Evolutionary conservation across 2,888 invertebrate species (phyloP).

Genomic region (Macrosoma leucophasiata): DNA sequence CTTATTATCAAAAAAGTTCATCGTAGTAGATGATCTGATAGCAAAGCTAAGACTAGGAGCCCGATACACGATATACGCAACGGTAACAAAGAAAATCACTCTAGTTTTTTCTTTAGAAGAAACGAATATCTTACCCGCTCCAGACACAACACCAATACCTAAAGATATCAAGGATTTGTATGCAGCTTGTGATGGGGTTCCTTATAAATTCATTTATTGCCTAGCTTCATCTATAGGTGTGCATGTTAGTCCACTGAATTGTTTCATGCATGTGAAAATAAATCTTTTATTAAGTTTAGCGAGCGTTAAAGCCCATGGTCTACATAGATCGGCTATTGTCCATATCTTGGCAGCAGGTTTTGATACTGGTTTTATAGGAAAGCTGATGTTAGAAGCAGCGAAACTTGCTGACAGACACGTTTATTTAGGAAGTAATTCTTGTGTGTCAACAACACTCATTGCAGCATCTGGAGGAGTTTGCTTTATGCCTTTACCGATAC

Average conservation of each 20-base stretch:
- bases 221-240: constrained; percentile 56
- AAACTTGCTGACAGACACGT: constrained; percentile 44
- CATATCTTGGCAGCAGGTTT: constrained; percentile 51
- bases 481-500: constrained; percentile 51
- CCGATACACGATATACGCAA: constrained; percentile 38
- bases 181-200: constrained; percentile 39
- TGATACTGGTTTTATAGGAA: constrained; percentile 49
- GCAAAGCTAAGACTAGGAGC: constrained; percentile 41
- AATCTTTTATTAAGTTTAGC: constrained; percentile 53
- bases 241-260: constrained; percentile 50
- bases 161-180: constrained; percentile 45
- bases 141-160: constrained; percentile 38
- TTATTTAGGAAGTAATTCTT: constrained; percentile 37
- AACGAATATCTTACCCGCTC: constrained; percentile 32
- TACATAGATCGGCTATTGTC: constrained; percentile 42
- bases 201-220: constrained; percentile 65
- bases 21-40: constrained; percentile 53
- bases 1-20: constrained; percentile 36
- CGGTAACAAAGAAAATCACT: constrained; percentile 42
- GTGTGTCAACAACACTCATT: constrained; percentile 41
- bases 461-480: constrained; percentile 54
- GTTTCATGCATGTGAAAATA: constrained; percentile 63
- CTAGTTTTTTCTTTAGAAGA: constrained; percentile 51
- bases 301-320: constrained; percentile 50
- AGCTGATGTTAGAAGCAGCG: constrained; percentile 50